Conservation (phyloP, 2,797 vertebrate genomes). For the Rhinophrynus dorsalis region DNA sequence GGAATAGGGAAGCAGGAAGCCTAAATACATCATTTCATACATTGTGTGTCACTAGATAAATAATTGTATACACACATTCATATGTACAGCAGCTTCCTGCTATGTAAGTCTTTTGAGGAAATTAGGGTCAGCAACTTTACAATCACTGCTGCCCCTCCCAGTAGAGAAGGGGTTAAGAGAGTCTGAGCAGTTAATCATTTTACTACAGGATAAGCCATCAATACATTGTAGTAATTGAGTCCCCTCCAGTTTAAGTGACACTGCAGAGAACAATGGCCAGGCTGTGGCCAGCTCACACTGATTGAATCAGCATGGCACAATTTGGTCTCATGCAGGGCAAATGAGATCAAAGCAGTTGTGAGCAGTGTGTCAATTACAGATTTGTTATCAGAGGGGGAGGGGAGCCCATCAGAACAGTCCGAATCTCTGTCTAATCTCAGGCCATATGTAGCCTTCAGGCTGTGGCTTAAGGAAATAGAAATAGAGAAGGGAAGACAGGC, state of each 20-base stretch:
- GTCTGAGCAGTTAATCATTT: neutral
- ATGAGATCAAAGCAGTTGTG: conserved; percentile 28
- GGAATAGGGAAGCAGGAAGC: no score
- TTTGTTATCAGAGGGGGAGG: neutral
- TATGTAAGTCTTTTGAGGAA: no score
- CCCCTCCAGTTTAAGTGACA: conserved; percentile 2
- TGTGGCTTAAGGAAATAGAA: conserved; percentile 3
- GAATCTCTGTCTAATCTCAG: neutral
- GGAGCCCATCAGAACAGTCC: neutral
- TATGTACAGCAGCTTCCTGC: no score
- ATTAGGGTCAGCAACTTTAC: no score
- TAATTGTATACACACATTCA: no score
- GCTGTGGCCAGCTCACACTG: neutral
- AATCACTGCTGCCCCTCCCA: no score
- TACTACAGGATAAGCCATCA: neutral
- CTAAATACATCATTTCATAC: no score
- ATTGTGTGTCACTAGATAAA: no score
- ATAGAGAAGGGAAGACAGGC: neutral
- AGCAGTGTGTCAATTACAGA: conserved; percentile 22
- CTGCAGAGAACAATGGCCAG: neutral
- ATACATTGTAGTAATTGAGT: conserved; percentile 19
- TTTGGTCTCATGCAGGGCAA: conserved; percentile 20
- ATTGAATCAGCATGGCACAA: conserved; percentile 27
- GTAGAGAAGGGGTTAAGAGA: no score
- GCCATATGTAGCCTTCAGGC: conserved; percentile 21